Conservation (phyloP, 2,888 invertebrate species). For the Drosophila borealis region DNA sequence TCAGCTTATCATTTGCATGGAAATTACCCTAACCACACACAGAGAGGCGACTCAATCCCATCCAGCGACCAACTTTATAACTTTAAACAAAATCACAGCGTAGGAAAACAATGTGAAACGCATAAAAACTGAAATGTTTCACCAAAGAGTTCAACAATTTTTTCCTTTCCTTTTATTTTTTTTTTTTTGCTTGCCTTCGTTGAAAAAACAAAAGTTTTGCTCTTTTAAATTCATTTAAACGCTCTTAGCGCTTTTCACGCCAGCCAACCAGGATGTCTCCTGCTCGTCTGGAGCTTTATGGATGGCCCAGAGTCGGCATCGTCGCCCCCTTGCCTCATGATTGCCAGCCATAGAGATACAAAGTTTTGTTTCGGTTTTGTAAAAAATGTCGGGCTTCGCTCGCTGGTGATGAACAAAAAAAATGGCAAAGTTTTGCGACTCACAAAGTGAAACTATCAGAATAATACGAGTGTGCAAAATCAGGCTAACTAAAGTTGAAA, state of each 20-base stretch:
- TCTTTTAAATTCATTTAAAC: conserved; percentile 78
- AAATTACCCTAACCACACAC: conserved; percentile 56
- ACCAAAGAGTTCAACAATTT: conserved; percentile 39
- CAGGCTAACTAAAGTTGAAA: conserved; percentile 30
- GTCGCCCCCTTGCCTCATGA: background rate
- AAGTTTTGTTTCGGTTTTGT: conserved; percentile 65
- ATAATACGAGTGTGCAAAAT: conserved; percentile 31
- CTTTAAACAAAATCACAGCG: conserved; percentile 61
- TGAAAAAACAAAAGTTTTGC: conserved; percentile 64
- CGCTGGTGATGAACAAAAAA: conserved; percentile 42
- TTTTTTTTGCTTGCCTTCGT: conserved; percentile 15
- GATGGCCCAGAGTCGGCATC: conserved; percentile 33
- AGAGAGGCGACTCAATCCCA: conserved; percentile 10
- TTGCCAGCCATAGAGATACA: conserved; percentile 23
- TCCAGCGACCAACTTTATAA: conserved; percentile 47
- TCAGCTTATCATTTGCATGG: conserved; percentile 69
- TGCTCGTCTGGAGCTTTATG: conserved; percentile 57
- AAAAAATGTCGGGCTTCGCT: conserved; percentile 40
- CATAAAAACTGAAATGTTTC: conserved; percentile 51
- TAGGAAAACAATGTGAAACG: conserved; percentile 59
- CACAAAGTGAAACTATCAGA: conserved; percentile 50
- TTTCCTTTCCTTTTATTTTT: conserved; percentile 6
- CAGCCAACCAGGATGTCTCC: conserved; percentile 53
- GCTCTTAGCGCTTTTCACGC: conserved; percentile 76
- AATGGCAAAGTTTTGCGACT: conserved; percentile 58